A percentile compares a stretch with the other conserved stretches of the same genome.
Conservation (phyloP, 2,888 invertebrate genomes). For the Candidula unifasciata region DNA sequence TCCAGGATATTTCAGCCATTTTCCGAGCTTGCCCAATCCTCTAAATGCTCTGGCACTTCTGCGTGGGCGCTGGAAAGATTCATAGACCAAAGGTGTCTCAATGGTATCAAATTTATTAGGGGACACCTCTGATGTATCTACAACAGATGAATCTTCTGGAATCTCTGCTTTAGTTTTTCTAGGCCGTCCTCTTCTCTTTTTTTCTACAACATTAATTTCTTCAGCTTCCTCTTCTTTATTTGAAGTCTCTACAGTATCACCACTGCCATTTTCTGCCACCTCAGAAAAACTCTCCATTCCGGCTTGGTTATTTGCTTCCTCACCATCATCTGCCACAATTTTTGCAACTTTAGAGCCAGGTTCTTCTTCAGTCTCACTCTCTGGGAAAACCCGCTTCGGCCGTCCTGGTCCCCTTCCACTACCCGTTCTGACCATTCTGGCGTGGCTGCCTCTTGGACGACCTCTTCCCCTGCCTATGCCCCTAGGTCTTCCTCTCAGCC, state of each 20-base stretch:
- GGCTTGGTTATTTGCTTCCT: conserved; percentile 34
- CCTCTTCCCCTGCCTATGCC: conserved; percentile 45
- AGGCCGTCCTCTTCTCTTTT: conserved; percentile 49
- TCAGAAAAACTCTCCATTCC: conserved; percentile 19
- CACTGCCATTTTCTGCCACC: not conserved
- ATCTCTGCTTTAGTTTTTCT: conserved; percentile 45
- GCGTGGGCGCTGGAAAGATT: conserved; percentile 23
- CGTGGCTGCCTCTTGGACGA: conserved; percentile 36
- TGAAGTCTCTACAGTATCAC: not conserved
- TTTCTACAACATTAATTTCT: conserved; percentile 6
- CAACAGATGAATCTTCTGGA: not conserved
- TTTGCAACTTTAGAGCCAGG: conserved; percentile 4
- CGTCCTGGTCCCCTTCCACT: conserved; percentile 48
- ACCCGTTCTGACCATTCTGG: conserved; percentile 17
- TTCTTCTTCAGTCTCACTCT: conserved; percentile 34
- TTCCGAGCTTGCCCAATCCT: conserved; percentile 45
- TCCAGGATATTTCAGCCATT: conserved; percentile 52
- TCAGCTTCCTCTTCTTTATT: conserved; percentile 25
- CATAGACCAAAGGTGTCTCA: not conserved
- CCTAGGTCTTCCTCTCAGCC: conserved; percentile 24
- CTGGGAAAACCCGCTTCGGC: conserved; percentile 14
- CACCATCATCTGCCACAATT: conserved; percentile 10
- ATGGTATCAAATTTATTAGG: not conserved
- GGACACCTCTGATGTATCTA: not conserved
- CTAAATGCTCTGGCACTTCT: conserved; percentile 34